These are phyloP conservation scores for Apolygus lucorum DNA, from an alignment of 1,140 invertebrate species.

Conservation along the genomic window DNA sequence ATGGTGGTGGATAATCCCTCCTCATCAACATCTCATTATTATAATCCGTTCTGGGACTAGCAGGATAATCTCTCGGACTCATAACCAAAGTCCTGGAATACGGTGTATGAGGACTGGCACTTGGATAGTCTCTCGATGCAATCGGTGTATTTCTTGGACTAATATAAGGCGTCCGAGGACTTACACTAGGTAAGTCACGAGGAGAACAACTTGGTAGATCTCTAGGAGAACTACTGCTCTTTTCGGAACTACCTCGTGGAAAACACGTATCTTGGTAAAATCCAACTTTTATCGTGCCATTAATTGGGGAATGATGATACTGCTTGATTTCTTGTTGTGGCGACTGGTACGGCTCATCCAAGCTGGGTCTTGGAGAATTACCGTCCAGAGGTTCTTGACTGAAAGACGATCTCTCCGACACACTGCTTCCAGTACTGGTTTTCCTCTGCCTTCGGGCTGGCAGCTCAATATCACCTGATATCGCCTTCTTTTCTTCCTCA, in stretches of 20 bases:
- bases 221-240: constrained; percentile 49
- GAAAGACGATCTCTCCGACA: constrained; percentile 63
- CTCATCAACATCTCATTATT: neutral
- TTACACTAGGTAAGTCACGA: constrained; percentile 31
- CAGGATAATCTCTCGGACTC: constrained; percentile 11
- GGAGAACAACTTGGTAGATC: constrained; percentile 34
- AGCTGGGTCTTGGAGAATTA: constrained; percentile 50
- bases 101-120: constrained; percentile 2
- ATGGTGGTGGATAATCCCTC: constrained; percentile 18
- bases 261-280: constrained; percentile 66
- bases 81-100: constrained; percentile 5
- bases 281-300: constrained; percentile 61
- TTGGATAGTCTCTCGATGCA: constrained; percentile 18
- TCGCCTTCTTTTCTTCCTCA: constrained; percentile 31
- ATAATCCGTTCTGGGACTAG: constrained; percentile 9
- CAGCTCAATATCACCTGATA: constrained; percentile 36
- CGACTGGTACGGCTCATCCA: constrained; percentile 55
- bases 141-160: constrained; percentile 31
- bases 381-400: constrained; percentile 57
- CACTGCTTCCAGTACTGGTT: constrained; percentile 59
- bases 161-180: constrained; percentile 28
- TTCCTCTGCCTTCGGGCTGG: constrained; percentile 48
- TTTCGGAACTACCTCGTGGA: constrained; percentile 60
- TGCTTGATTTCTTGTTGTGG: constrained; percentile 52
- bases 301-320: constrained; percentile 53